Percentiles rank a stretch among this genome's conserved stretches.
phyloP scores from a whole-genome alignment of 2,797 vertebrate species.

The Leptatherina wallacei region DNA sequence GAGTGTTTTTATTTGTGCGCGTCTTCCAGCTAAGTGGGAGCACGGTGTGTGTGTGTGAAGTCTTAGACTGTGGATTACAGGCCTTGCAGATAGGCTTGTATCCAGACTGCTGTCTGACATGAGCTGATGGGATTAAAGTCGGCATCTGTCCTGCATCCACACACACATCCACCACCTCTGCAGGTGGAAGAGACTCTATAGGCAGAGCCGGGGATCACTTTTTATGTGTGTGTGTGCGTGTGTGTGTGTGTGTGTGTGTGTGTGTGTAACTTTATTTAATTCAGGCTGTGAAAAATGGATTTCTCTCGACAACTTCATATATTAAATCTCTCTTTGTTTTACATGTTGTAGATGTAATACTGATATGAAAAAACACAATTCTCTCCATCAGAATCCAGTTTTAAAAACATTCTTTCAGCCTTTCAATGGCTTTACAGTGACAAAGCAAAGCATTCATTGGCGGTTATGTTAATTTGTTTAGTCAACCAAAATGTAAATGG shows the following conservation, averaged over 20 bases:
- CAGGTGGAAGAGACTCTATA: slow-evolving; percentile 1
- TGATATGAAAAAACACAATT: not conserved
- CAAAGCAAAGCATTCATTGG: not conserved
- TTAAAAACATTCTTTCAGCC: not conserved
- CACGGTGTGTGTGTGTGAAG: slow-evolving; percentile 70
- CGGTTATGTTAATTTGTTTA: not conserved
- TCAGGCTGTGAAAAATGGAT: not conserved
- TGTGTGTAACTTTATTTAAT: not conserved
- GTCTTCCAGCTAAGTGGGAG: slow-evolving; percentile 64
- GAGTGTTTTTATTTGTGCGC: slow-evolving; percentile 40
- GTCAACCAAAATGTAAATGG: not conserved
- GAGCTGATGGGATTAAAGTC: slow-evolving; percentile 86
- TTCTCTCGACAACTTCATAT: not conserved
- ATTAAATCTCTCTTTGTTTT: not conserved
- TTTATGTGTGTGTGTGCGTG: slow-evolving; percentile 8
- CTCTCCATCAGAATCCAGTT: not conserved
- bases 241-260: slow-evolving; percentile 15
- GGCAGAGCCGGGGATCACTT: slow-evolving; percentile 34
- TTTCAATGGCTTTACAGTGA: not conserved
- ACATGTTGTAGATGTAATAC: not conserved
- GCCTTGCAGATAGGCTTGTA: slow-evolving; percentile 78
- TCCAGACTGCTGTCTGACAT: slow-evolving; percentile 82
- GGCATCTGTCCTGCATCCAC: slow-evolving; percentile 72
- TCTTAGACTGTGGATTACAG: slow-evolving; percentile 85
- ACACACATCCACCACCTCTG: not conserved